Percentiles rank a stretch among this genome's conserved stretches.
phyloP scores from a whole-genome alignment of 2,113 vertebrate species.

The Terrapene triunguis region DNA sequence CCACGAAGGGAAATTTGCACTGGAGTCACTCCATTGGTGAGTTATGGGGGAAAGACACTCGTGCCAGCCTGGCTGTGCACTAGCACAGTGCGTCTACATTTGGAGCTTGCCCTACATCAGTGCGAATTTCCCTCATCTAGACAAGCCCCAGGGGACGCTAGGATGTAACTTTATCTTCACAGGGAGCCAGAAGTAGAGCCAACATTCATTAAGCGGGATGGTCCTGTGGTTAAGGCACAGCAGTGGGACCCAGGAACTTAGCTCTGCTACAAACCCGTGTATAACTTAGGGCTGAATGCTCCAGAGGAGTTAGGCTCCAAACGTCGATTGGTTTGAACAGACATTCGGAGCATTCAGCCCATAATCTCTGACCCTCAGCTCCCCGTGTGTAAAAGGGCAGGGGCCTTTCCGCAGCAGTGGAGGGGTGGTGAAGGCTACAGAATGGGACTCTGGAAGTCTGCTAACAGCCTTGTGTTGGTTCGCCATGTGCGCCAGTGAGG shows the following conservation, averaged over 20 bases:
- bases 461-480: too few species aligned
- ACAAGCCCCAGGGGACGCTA: neutral
- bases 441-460: too few species aligned
- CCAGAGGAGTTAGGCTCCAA: neutral
- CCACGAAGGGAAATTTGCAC: slow-evolving; percentile 8
- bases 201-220: neutral
- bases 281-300: neutral
- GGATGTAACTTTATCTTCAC: neutral
- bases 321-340: neutral
- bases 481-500: too few species aligned
- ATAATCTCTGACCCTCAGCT: too few species aligned
- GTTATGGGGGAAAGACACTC: neutral
- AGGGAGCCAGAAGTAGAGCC: neutral
- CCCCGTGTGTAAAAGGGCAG: too few species aligned
- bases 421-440: too few species aligned
- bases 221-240: neutral
- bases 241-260: neutral
- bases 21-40: neutral
- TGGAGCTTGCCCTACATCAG: neutral
- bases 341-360: too few species aligned
- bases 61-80: neutral
- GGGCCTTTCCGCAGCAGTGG: too few species aligned
- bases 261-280: neutral
- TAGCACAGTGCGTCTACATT: neutral
- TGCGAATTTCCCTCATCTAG: neutral